Evolutionary conservation across 1,140 invertebrate genomes (phyloP).

Genomic region (Sminthurinus signatus): DNA sequence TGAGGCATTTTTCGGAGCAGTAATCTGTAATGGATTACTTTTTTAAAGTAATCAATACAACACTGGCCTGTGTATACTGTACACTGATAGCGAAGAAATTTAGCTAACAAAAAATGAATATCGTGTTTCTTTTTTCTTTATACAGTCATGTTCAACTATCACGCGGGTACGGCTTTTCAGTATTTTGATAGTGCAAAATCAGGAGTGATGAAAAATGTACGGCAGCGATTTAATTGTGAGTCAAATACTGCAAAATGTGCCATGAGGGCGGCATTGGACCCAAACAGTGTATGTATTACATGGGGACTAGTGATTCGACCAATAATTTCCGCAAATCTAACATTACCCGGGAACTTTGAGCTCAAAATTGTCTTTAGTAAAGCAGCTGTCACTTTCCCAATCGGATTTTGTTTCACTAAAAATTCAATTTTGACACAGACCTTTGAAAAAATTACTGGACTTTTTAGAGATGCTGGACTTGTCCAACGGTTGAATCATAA

Average conservation of each 20-base stretch:
- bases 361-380: background rate
- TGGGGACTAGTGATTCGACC: background rate
- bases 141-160: constrained; percentile 5
- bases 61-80: too few relatives aligned
- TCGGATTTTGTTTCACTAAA: background rate
- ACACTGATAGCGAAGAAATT: too few relatives aligned
- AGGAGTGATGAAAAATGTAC: background rate
- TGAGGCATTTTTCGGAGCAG: too few relatives aligned
- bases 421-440: background rate
- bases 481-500: background rate
- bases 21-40: too few relatives aligned
- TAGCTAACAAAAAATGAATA: too few relatives aligned
- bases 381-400: constrained; percentile 3
- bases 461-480: background rate
- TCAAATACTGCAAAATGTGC: background rate
- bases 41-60: too few relatives aligned
- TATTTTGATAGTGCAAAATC: constrained; percentile 5
- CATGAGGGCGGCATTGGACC: background rate
- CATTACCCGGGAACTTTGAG: background rate
- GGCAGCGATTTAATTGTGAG: background rate
- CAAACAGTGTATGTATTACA: background rate
- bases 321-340: background rate
- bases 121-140: too few relatives aligned
- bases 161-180: constrained; percentile 2
- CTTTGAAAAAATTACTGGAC: background rate